Evolutionary conservation across 2,797 vertebrate genomes (phyloP), one percentile per base, ranked within the genome.

Genomic region (Enteromius thamalakanensis): DNA sequence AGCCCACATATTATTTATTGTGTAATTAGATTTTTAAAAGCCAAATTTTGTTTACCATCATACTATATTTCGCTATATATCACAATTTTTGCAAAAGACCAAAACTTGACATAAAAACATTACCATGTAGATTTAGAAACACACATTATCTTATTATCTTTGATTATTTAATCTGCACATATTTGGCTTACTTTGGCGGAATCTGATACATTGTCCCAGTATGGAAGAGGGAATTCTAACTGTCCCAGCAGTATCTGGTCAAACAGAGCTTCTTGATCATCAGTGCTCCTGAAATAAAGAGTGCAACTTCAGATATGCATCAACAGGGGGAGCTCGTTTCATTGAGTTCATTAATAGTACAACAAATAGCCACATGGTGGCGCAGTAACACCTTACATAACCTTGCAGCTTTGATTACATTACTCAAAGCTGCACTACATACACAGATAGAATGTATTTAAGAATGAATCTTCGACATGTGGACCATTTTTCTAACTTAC

Each of bases 211-310:
- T 98, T 97, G 92, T 99, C 97, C 98, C 98, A 99, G 86, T 98
- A 99, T 0, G 97, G 98, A 76, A 97, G 94, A 74, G 98, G 97
- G 85, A 99, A 99, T 90, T 99, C 98, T 87, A 98, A 94, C 90
- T 98, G 97, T n/a, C 97, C 98, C 96, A 98, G 96, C 82, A 99
- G 93, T 88, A 99, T 99, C 92, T 99, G 97, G 92, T 99, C 97
- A 91, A 99, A 99, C 85, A 99, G 96, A 37, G 98, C 95, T 91
- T 99, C 98, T 89, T 99, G 98, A 87, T 99, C 98, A 58, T 99
- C 97, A 74, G 94, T 96, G 87, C 97, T 98, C 89, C 98, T 99
- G 90, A 84, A 87, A 85, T 67, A 15, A 58, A 53, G 72, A 74
- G 42, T 23, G 49, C 7, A 45, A 70, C 19, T 23, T 81, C 80